Conservation (phyloP, 2,113 vertebrate species). For the Poecilia latipinna region DNA sequence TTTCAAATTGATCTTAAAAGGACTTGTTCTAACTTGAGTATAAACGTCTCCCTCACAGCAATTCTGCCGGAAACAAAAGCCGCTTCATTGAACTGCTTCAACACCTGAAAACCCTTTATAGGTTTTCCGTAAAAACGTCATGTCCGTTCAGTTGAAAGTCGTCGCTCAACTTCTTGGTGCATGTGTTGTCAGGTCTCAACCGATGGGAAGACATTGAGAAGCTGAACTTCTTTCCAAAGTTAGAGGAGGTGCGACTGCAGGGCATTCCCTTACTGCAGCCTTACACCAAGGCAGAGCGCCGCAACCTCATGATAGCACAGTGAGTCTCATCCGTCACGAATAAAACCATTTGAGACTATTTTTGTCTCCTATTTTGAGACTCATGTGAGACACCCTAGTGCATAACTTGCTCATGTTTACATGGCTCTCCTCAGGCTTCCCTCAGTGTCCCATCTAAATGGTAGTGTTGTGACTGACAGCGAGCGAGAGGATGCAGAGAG, state of each 20-base stretch:
- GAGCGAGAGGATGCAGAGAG: constrained; percentile 96
- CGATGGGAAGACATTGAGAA: constrained; percentile 98
- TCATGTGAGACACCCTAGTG: neutral
- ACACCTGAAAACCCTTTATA: neutral
- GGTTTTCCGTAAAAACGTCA: neutral
- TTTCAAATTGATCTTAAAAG: no score
- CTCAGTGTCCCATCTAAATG: constrained; percentile 89
- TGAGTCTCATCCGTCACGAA: constrained; percentile 58
- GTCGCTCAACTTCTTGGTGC: neutral
- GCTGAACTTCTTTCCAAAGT: constrained; percentile 92
- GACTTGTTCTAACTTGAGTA: no score
- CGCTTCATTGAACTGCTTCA: no score
- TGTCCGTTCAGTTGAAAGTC: neutral
- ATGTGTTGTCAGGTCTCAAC: constrained; percentile 85
- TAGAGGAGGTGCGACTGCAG: constrained; percentile 93
- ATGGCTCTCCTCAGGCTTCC: constrained; percentile 83
- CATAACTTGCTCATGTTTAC: neutral
- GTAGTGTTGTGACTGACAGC: constrained; percentile 88
- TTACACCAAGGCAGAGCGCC: constrained; percentile 91
- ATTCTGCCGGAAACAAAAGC: no score
- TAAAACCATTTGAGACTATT: neutral
- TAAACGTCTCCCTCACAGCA: no score
- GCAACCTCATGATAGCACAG: constrained; percentile 92
- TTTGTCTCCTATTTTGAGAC: neutral
- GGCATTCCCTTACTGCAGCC: constrained; percentile 94